Conservation (phyloP, 2,888 invertebrate species). For the Hermodice carunculata region DNA sequence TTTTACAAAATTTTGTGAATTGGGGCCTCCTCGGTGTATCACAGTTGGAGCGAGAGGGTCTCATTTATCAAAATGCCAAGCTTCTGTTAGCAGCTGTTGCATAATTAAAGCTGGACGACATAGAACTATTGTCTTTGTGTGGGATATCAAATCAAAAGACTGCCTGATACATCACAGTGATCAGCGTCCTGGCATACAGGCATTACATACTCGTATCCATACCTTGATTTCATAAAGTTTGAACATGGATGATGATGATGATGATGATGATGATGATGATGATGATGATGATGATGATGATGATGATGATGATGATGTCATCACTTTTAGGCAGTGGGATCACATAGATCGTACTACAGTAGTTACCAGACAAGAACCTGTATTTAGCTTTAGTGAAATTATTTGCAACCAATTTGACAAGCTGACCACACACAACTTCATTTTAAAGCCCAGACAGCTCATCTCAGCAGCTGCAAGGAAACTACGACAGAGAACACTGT, state of each 20-base stretch:
- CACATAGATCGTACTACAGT: neutral
- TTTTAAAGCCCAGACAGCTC: neutral
- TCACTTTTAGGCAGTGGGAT: neutral
- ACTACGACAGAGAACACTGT: neutral
- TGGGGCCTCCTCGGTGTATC: too few relatives aligned
- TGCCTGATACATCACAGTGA: neutral
- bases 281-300: too few relatives aligned
- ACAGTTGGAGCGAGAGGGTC: too few relatives aligned
- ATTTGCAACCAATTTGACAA: neutral
- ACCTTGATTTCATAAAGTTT: neutral
- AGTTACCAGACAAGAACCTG: neutral
- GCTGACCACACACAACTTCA: neutral
- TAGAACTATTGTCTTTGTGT: too few relatives aligned
- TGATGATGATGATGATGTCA: neutral
- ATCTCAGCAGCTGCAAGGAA: neutral
- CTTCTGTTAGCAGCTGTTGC: too few relatives aligned
- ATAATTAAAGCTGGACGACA: too few relatives aligned
- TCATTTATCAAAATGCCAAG: too few relatives aligned
- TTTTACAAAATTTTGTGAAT: too few relatives aligned
- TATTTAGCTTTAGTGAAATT: neutral
- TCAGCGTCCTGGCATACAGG: neutral
- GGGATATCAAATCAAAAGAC: neutral
- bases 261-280: too few relatives aligned
- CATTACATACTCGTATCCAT: neutral
- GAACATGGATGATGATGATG: neutral